These are phyloP conservation scores for Arctocebus calabarensis DNA, from an alignment of 2,797 vertebrate genomes.

Conservation along the genomic window DNA sequence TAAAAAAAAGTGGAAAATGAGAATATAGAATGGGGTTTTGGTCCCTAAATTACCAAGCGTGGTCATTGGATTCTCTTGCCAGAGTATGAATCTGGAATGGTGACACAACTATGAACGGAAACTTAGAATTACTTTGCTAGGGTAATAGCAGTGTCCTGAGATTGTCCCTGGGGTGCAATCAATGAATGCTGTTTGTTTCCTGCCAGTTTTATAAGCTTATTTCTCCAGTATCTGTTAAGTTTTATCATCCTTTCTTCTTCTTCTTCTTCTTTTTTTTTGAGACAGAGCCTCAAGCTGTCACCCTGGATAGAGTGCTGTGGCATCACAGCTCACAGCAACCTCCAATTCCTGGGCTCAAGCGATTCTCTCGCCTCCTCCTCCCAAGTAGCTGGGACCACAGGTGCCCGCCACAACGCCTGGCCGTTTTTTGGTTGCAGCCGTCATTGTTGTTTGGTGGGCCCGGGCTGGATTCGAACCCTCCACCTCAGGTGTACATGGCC, in stretches of 20 bases:
- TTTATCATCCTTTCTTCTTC: not conserved
- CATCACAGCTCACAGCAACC: no score
- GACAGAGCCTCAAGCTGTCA: no score
- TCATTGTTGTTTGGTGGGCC: no score
- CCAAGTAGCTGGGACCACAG: no score
- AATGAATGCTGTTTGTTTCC: not conserved
- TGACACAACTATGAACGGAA: not conserved
- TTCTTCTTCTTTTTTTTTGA: no score
- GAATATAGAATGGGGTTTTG: not conserved
- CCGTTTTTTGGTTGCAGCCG: no score
- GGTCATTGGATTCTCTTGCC: not conserved
- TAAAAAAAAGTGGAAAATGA: not conserved
- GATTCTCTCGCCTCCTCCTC: no score
- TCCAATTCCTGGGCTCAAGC: no score
- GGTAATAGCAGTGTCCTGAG: conserved; percentile 29
- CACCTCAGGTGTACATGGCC: no score
- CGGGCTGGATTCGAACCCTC: no score
- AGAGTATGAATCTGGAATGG: conserved; percentile 32
- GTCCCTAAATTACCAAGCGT: not conserved
- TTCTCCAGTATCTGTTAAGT: conserved; percentile 20
- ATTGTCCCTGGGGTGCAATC: not conserved
- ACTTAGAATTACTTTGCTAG: conserved; percentile 19
- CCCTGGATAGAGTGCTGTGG: no score
- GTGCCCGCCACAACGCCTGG: no score
- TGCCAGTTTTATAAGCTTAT: not conserved